Conservation (phyloP, 2,113 vertebrate species). For the Pardalotus punctatus region DNA sequence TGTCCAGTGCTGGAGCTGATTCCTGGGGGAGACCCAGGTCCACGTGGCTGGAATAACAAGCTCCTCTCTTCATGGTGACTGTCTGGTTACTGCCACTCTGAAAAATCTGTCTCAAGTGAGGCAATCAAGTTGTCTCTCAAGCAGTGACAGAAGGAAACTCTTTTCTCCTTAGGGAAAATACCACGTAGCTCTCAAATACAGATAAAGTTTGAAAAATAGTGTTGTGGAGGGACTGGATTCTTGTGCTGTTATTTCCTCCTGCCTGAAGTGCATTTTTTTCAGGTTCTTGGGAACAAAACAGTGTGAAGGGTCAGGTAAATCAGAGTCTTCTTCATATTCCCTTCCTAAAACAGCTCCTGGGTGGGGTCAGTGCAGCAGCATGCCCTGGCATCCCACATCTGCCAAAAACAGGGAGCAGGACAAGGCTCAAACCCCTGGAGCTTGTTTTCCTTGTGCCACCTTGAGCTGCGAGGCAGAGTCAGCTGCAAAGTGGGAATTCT, state of each 20-base stretch:
- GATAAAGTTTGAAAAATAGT: slow-evolving; percentile 34
- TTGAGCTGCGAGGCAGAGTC: background rate
- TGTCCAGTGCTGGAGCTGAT: background rate
- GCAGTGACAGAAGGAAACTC: slow-evolving; percentile 10
- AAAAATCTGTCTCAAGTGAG: slow-evolving; percentile 49
- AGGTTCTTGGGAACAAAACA: background rate
- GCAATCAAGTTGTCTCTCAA: slow-evolving; percentile 57
- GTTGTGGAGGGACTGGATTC: background rate
- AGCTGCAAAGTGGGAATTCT: background rate
- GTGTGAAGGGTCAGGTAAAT: background rate
- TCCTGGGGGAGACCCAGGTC: background rate
- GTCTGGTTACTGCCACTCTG: slow-evolving; percentile 6
- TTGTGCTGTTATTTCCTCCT: background rate
- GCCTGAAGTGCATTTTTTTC: background rate
- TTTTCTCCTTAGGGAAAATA: slow-evolving; percentile 50
- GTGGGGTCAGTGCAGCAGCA: fast-evolving
- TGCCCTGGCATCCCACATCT: background rate
- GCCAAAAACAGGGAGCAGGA: background rate
- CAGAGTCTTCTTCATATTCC: background rate
- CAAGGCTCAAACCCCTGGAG: background rate
- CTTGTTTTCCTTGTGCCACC: background rate
- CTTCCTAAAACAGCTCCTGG: background rate
- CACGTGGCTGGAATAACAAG: background rate
- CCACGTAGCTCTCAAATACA: background rate
- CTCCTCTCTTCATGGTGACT: background rate